Evolutionary conservation across 2,113 vertebrate species (phyloP).

Genomic region (Silurus meridionalis): DNA sequence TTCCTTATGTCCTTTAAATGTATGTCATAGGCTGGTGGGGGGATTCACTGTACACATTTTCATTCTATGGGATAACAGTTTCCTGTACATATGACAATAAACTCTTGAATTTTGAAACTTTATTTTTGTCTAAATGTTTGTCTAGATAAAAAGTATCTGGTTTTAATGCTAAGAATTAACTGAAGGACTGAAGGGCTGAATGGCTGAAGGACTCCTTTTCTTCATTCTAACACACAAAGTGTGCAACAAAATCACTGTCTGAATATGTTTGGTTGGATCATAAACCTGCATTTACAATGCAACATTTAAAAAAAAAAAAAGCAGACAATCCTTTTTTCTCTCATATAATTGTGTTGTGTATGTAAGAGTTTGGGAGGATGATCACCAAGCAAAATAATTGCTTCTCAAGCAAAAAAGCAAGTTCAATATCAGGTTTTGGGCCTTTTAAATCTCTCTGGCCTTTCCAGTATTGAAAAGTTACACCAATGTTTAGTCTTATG

Average conservation of each 20-base stretch:
- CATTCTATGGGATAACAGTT: too few species aligned
- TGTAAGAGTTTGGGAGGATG: not conserved
- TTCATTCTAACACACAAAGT: not conserved
- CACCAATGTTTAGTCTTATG: not conserved
- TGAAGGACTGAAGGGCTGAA: too few species aligned
- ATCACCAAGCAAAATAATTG: conserved; percentile 16
- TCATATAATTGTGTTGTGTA: not conserved
- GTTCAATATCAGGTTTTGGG: not conserved
- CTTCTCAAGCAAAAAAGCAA: conserved; percentile 17
- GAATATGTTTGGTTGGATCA: not conserved
- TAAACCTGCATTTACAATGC: too few species aligned
- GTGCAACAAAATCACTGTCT: not conserved
- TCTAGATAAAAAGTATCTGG: too few species aligned
- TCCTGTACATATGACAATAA: too few species aligned
- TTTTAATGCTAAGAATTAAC: too few species aligned
- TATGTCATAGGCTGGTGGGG: too few species aligned
- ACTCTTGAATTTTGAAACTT: too few species aligned
- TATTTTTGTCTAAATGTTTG: too few species aligned
- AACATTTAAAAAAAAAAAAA: not conserved
- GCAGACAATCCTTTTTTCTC: not conserved
- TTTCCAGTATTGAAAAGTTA: not conserved
- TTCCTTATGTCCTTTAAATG: too few species aligned
- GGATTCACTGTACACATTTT: too few species aligned
- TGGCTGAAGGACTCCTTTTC: not conserved
- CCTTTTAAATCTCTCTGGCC: not conserved